Evolutionary conservation across 2,888 invertebrate genomes (phyloP).

Genomic region (Melanostoma mellinum): DNA sequence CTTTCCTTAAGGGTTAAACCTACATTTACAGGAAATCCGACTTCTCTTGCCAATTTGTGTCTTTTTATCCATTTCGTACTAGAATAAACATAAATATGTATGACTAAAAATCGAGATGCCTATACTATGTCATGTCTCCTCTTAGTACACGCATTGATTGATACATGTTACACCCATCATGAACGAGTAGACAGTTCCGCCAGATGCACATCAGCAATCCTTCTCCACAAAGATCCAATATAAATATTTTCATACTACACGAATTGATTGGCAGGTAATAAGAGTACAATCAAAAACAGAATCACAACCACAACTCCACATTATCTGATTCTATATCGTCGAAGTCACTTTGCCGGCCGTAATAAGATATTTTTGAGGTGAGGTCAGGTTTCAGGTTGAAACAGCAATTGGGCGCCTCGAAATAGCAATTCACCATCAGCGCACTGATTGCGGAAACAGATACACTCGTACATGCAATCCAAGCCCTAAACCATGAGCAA

Average conservation of each 20-base stretch:
- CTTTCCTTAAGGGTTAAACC: no score
- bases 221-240: slow-evolving; percentile 1
- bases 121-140: no score
- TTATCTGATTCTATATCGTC: slow-evolving; percentile 10
- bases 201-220: slow-evolving; percentile 21
- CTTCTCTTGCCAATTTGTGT: no score
- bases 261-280: slow-evolving; percentile 56
- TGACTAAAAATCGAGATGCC: no score
- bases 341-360: slow-evolving; percentile 2
- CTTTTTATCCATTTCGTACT: no score
- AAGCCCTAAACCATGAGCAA: slow-evolving; percentile 39
- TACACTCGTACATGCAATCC: slow-evolving; percentile 48
- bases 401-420: slow-evolving; percentile 61
- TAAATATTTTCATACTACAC: slow-evolving; percentile 21
- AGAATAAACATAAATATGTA: no score
- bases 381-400: slow-evolving; percentile 63
- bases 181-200: slow-evolving; percentile 3
- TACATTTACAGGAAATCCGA: no score
- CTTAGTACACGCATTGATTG: not conserved
- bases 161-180: not conserved
- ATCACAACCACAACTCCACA: slow-evolving; percentile 50
- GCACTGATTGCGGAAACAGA: slow-evolving; percentile 67
- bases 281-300: slow-evolving; percentile 58
- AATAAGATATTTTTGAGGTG: slow-evolving; percentile 68
- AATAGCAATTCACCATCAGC: slow-evolving; percentile 54